phyloP scores from a whole-genome alignment of 1,140 invertebrate species.

The Caenorhabditis brenneri region DNA sequence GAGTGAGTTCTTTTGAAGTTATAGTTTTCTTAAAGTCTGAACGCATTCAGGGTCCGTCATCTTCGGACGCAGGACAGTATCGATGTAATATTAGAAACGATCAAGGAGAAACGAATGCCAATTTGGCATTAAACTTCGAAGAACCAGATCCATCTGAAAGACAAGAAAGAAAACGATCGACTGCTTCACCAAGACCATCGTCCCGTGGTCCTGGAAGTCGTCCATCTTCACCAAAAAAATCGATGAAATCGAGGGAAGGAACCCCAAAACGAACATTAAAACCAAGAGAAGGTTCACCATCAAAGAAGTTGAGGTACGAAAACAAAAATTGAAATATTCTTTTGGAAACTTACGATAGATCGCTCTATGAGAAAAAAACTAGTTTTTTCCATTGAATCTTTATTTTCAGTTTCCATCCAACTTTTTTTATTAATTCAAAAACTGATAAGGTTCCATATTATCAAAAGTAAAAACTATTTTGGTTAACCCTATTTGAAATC shows the following conservation, averaged over 20 bases:
- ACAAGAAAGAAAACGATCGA: slow-evolving; percentile 37
- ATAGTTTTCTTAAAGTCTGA: slow-evolving; percentile 21
- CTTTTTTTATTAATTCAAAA: no score
- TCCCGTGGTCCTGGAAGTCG: slow-evolving; percentile 58
- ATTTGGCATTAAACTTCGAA: slow-evolving; percentile 94
- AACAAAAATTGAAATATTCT: no score
- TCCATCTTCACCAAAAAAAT: slow-evolving; percentile 63
- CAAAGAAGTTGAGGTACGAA: slow-evolving; percentile 30
- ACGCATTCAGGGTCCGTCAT: slow-evolving; percentile 81
- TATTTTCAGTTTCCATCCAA: no score
- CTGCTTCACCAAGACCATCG: slow-evolving; percentile 46
- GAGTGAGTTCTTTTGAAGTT: slow-evolving; percentile 73
- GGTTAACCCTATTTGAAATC: no score
- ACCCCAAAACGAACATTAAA: slow-evolving; percentile 66
- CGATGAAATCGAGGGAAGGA: slow-evolving; percentile 67
- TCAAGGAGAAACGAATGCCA: slow-evolving; percentile 92
- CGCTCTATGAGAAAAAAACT: no score
- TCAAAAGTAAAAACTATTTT: no score
- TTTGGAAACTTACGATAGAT: no score
- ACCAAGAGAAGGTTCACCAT: slow-evolving; percentile 49
- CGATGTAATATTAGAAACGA: slow-evolving; percentile 96
- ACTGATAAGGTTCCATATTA: no score
- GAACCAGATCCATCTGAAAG: slow-evolving; percentile 76
- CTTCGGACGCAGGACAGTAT: slow-evolving; percentile 93
- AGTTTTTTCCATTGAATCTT: no score